Evolutionary conservation across 2,797 vertebrate species (phyloP), one percentile per base, ranked within the genome.

Genomic region (Tachyglossus aculeatus): DNA sequence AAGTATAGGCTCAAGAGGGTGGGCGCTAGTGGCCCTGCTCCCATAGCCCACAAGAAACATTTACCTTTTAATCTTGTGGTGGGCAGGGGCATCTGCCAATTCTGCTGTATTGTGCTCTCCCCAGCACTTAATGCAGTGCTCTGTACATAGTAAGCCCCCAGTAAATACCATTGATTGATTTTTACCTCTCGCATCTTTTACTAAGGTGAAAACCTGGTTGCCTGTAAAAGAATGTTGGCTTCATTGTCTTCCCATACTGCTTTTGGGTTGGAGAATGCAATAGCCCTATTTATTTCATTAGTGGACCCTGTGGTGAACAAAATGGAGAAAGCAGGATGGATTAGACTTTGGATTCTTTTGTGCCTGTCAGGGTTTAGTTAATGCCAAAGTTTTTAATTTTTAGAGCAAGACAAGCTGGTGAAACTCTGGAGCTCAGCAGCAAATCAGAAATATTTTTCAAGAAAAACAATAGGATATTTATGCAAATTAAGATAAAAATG

Each of bases 301-400:
- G 65, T 73, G 38, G 37, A 69, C 21, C 60, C 73, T 34, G 65
- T 24, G 85, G 62, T 64, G 31, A 48, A 37, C 61, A 54, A 82
- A 73, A 31, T 36, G 27, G 34, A 71, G 69, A 84, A 81, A 61
- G 48, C 47, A 70, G 71, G 21, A 43, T 57, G 69, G 81, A 55
- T 77, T 75, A 3, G 50, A 40, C 37, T 53, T 1, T 68, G 15
- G 10, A 78, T 21, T 76, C 27, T 78, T 73, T 62, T 67, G 1
- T 74, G 58, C 83, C 73, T 18, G 3, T 75, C 51, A 33, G 43
- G 19, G n/a, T 85, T 73, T 1, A 2, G 68, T 74, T 62, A 67
- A 40, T 37, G 36, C 44, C 62, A 77, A 75, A 3, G 5, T 32
- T 67, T 80, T 74, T 53, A 63, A 64, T 37, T 76, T 79, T 47